Evolutionary conservation across 2,888 invertebrate genomes (phyloP), one percentile per base, ranked within the genome.

Genomic region (Agonopterix alstromeriana): DNA sequence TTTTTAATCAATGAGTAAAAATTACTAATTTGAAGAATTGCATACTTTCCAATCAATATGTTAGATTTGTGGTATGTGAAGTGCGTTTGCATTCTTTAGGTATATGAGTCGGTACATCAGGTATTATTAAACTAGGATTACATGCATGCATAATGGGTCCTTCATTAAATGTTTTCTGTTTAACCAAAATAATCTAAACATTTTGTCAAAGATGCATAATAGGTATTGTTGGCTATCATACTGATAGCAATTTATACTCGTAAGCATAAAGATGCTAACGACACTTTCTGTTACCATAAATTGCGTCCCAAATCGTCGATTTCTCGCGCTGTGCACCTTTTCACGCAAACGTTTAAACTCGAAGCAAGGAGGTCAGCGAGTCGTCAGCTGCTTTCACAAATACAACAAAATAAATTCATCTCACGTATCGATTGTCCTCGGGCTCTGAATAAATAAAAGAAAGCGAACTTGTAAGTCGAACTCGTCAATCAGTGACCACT

Each of bases 341-440:
- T 81, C 82, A 78, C 80, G 80, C 79, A 79, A 81, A 81, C 78
- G 70, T 74, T 82, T 76, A 70, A 75, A 74, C 73, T 70, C 66
- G 61, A 62, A 70, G 63, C 81, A 86, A 87, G 82, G 83, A 80
- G 86, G 88, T 85, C 87, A 86, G 68, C 65, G 72, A 76, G 77
- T 77, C 82, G 70, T 71, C 82, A 82, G 80, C 79, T 81, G 87
- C 87, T 87, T 88, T 88, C 87, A 87, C 87, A 86, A 87, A 86
- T 75, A 85, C 79, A 81, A 84, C 83, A 79, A 87, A 88, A 86
- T 87, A 85, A 87, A 88, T 88, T 87, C 88, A 80, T 81, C 79
- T 83, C 88, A 88, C 87, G 87, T 87, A 86, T 86, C 74, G 87
- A 87, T 86, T 86, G 86, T 87, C 87, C 87, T 82, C 85, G 64